phyloP scores from a whole-genome alignment of 2,888 invertebrate species.

The Drosophila differens region DNA sequence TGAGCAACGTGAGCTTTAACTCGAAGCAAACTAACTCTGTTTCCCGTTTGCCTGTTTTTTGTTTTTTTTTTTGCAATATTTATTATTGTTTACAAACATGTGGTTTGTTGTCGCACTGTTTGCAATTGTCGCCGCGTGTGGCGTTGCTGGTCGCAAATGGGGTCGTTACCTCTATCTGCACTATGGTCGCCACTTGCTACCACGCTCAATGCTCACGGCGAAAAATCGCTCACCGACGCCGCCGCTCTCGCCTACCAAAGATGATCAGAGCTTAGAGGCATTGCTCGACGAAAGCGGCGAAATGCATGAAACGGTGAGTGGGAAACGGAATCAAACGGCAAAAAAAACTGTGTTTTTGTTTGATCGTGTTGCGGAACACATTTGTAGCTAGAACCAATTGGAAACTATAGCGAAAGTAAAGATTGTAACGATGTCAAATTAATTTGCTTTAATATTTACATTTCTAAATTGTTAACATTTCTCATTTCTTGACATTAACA shows the following conservation, averaged over 20 bases:
- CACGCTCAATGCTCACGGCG: slow-evolving; percentile 76
- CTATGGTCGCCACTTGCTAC: slow-evolving; percentile 82
- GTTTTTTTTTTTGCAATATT: background rate
- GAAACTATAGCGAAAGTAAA: background rate
- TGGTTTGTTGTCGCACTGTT: slow-evolving; percentile 80
- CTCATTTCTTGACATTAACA: background rate
- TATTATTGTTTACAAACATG: slow-evolving; percentile 71
- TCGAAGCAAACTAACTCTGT: background rate
- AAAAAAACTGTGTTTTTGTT: background rate
- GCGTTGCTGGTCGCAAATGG: slow-evolving; percentile 82
- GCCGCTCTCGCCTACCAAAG: slow-evolving; percentile 81
- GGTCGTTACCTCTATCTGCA: slow-evolving; percentile 83
- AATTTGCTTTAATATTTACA: background rate
- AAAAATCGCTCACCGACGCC: slow-evolving; percentile 84
- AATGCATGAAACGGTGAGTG: slow-evolving; percentile 85
- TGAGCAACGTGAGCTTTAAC: slow-evolving; percentile 41
- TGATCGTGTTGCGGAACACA: background rate
- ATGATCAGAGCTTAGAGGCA: slow-evolving; percentile 83
- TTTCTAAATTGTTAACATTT: too few relatives aligned
- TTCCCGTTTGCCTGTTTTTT: background rate
- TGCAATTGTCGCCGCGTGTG: slow-evolving; percentile 66
- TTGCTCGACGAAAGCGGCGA: slow-evolving; percentile 83
- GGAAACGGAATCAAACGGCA: background rate
- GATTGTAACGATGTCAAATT: background rate
- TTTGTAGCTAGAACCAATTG: background rate